Percentiles rank a stretch among this genome's conserved stretches.
Evolutionary conservation across 2,797 vertebrate genomes (phyloP).

Genomic region (Acanthurus leucopareius): DNA sequence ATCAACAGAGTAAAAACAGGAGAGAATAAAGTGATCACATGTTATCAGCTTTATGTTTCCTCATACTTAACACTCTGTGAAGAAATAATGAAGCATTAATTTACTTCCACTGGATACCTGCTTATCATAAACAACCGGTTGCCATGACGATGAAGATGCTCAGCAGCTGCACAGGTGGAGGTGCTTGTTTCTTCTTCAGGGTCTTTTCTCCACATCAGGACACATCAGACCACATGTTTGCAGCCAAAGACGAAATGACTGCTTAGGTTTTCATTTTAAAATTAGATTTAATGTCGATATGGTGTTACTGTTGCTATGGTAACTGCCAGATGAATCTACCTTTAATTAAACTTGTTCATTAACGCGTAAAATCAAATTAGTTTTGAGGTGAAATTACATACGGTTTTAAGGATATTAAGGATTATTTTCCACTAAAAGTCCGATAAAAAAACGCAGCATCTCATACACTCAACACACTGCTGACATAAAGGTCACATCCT

Average conservation of each 20-base stretch:
- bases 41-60: neutral
- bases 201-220: neutral
- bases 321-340: conserved; percentile 10
- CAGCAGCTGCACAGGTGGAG: no score
- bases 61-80: neutral
- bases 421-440: neutral
- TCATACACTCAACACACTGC: neutral
- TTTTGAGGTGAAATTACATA: no score
- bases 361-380: neutral
- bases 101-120: no score
- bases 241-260: neutral
- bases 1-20: no score
- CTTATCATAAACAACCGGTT: no score
- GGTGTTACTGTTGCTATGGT: conserved; percentile 19
- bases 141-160: neutral
- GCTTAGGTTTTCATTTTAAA: neutral
- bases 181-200: neutral
- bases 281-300: neutral
- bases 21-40: no score
- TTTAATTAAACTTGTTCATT: neutral
- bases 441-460: no score
- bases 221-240: neutral
- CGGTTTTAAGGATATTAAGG: neutral
- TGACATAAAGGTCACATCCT: neutral
- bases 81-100: no score